Base-by-base conservation (phyloP, 2,797 vertebrate genomes). In the Artibeus lituratus region DNA sequence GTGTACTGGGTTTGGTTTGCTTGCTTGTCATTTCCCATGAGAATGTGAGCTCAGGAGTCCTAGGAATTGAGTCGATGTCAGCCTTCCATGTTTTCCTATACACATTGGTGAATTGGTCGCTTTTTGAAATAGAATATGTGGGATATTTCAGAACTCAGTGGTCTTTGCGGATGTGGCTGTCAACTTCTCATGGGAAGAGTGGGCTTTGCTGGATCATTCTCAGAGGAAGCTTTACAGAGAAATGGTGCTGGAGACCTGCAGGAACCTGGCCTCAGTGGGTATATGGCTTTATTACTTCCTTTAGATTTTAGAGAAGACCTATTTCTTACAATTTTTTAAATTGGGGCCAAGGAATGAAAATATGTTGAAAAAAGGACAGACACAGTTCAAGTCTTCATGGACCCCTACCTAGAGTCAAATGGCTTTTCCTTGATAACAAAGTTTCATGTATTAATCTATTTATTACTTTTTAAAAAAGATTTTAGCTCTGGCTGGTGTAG, bases 191-290 rank as follows among this genome's bases (percentile, higher is more conserved):
- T 8, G 8, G 10, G 55, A 57, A 57, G 55, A 57, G 22, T 57
- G 55, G 8, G 22, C 2, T 57, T 51, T 96, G 73, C 90, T 98
- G 94, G 95, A 94, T 14, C 4, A 0, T 5, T 32, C 51, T 24
- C 87, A 90, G 81, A 72, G 39, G 70, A 39, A 3, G 37, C 93
- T 98, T 19, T 98, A 97, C 74, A 92, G 94, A 0, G 95, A 98
- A 0, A 96, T 98, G 67, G 98, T 98, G 97, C 98, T 97, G 86
- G 97, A 98, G 92, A 98, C 97, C 92, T 98, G 97, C 0, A 96
- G 96, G 83, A 89, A 96, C 0, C 82, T 98, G 65, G 96, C 96
- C 86, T 97, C 97, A 0, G 83, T 98, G 21, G 97, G 98, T 98
- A 94, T 19, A 76, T 0, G 11, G 67, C 10, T 10, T 37, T 15